Evolutionary conservation across 2,113 vertebrate species (phyloP), one percentile per base, ranked within the genome.

Genomic region (Dolichallabes microphthalmus): DNA sequence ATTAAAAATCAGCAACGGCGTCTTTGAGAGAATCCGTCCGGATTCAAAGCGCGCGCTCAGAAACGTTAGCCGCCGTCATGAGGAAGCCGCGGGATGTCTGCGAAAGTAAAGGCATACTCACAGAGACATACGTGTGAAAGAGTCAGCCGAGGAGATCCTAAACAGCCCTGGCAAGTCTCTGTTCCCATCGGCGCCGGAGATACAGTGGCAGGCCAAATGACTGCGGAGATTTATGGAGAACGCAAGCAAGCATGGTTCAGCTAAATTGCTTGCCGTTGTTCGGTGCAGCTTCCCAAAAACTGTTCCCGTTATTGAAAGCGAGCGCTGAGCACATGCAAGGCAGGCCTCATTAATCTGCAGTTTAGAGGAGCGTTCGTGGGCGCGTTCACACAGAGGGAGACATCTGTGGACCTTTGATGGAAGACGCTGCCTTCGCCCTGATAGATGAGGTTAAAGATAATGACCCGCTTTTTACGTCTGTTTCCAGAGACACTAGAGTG

Each of bases 381-480:
- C 80, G 88, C 84, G 4, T 83, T 86, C 84, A 83, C 85, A 61
- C 17, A 84, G 68, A 88, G 60, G 63, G 79, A 82, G 66, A 85
- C 82, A 77, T 88, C 68, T 55, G 68, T 74, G 84, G 55, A 78
- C 83, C 90, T 80, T 73, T 68, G 83, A 86, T 81, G 85, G 20
- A 89, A 86, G 78, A 88, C 35, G 86, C 81, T 91, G 90, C 76
- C 88, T 85, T 80, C 83, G 90, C 82, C 82, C 89, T 92, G 92
- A 94, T 88, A 90, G 93, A 93, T 92, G 89, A 91, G 93, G 91
- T 93, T 92, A 91, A 93, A 93, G 89, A 94, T 91, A 91, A 88
- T 79, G 64, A 80, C 83, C 66, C 45, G 55, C 64, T 52, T 78
- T 69, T 89, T 83, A 85, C 45, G 81, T 87, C 83, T 85, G 58